Conservation (phyloP, 2,888 invertebrate genomes). For the Apoda limacodes region DNA sequence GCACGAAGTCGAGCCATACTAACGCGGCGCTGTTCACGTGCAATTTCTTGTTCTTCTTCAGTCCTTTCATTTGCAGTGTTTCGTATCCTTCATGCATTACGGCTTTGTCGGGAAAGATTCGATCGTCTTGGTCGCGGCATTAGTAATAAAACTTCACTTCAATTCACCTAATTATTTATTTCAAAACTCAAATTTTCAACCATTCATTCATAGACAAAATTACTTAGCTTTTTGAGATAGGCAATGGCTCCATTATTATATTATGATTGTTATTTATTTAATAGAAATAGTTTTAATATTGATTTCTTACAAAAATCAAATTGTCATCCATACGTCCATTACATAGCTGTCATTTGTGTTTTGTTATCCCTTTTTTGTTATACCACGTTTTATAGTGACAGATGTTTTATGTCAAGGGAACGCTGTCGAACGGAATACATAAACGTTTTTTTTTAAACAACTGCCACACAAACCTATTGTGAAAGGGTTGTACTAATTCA, state of each 20-base stretch:
- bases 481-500: too few relatives aligned
- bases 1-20: too few relatives aligned
- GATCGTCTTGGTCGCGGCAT: conserved; percentile 16
- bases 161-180: too few relatives aligned
- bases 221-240: too few relatives aligned
- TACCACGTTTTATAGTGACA: too few relatives aligned
- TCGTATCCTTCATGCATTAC: conserved; percentile 23
- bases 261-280: conserved; percentile 3
- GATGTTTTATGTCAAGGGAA: too few relatives aligned
- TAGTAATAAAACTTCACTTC: too few relatives aligned
- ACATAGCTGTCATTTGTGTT: conserved; percentile 1
- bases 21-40: too few relatives aligned
- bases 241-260: too few relatives aligned
- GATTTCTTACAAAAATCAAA: conserved; percentile 4
- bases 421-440: too few relatives aligned
- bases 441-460: not conserved
- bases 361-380: conserved; percentile 3
- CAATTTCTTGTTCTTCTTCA: conserved; percentile 23
- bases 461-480: too few relatives aligned
- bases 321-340: conserved; percentile 4
- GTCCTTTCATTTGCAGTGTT: conserved; percentile 21
- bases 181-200: too few relatives aligned
- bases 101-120: conserved; percentile 26
- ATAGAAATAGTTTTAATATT: conserved; percentile 5
- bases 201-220: not conserved